Evolutionary conservation across 2,113 vertebrate genomes (phyloP).

Genomic region (Syrrhaptes paradoxus): DNA sequence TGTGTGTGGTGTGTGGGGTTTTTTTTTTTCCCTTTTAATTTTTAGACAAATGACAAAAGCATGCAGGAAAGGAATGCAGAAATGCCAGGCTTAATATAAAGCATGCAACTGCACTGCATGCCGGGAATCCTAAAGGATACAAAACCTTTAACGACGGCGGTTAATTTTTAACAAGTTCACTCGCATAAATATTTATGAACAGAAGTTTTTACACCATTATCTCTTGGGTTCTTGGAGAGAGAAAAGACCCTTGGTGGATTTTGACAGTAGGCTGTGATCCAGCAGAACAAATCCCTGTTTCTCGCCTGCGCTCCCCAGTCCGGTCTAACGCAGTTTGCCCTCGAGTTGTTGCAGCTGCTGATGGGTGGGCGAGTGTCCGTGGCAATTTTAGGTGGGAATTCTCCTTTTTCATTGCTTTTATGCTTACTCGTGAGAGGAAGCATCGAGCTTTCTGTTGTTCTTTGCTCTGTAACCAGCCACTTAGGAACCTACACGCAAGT

Average conservation of each 20-base stretch:
- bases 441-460: not conserved
- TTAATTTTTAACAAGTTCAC: conserved; percentile 72
- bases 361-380: not conserved
- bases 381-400: not conserved
- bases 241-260: conserved; percentile 48
- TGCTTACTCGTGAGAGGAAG: not conserved
- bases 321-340: not conserved
- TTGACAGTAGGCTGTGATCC: conserved; percentile 41
- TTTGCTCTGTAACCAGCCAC: not conserved
- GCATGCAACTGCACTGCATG: conserved; percentile 59
- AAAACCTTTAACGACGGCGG: conserved; percentile 62
- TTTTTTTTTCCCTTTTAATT: conserved; percentile 58
- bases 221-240: conserved; percentile 45
- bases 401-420: not conserved
- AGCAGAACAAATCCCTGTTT: conserved; percentile 20
- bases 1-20: conserved; percentile 57
- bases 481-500: not conserved
- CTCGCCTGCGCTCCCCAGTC: not conserved
- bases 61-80: conserved; percentile 70
- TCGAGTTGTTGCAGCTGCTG: not conserved
- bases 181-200: conserved; percentile 69
- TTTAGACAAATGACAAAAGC: conserved; percentile 70
- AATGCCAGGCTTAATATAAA: conserved; percentile 71
- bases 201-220: conserved; percentile 64
- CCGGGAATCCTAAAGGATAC: conserved; percentile 60